These are phyloP conservation scores for Geopemphigus sp. DNA, from an alignment of 1,140 invertebrate genomes.

Conservation along the genomic window DNA sequence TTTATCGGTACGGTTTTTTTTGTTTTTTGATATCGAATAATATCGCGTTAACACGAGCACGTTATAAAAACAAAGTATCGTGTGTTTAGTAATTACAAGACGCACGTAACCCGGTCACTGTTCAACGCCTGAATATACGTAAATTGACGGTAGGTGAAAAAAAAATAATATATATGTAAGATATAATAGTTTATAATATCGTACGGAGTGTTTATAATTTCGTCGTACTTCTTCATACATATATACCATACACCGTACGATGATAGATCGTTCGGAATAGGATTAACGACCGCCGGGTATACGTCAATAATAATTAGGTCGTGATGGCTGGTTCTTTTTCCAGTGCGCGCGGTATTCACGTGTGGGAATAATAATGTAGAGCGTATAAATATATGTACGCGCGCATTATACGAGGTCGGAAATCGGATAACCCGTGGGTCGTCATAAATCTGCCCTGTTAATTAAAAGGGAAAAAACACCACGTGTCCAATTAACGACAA, in stretches of 20 bases:
- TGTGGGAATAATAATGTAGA: constrained; percentile 21
- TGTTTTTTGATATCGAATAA: not conserved
- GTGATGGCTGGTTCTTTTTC: constrained; percentile 1
- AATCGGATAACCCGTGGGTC: constrained; percentile 44
- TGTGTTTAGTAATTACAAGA: too few relatives aligned
- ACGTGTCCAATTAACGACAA: constrained; percentile 49
- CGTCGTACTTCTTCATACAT: too few relatives aligned
- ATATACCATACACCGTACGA: not conserved
- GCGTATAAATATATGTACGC: not conserved
- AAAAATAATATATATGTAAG: too few relatives aligned
- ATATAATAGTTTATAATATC: too few relatives aligned
- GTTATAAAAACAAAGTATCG: too few relatives aligned
- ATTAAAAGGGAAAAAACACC: constrained; percentile 40
- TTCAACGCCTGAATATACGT: too few relatives aligned
- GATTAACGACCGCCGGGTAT: not conserved
- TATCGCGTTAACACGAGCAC: too few relatives aligned
- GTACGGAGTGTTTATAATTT: too few relatives aligned
- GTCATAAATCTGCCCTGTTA: constrained; percentile 50
- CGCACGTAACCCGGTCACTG: too few relatives aligned
- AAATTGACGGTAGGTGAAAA: too few relatives aligned
- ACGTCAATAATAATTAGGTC: constrained; percentile 22
- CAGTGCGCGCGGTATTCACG: not conserved
- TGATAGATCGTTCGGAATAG: not conserved
- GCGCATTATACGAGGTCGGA: constrained; percentile 11
- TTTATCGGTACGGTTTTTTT: too few relatives aligned